Percentiles rank a stretch among this genome's conserved stretches.
phyloP scores from a whole-genome alignment of 1,140 invertebrate genomes.

The Popillia japonica region DNA sequence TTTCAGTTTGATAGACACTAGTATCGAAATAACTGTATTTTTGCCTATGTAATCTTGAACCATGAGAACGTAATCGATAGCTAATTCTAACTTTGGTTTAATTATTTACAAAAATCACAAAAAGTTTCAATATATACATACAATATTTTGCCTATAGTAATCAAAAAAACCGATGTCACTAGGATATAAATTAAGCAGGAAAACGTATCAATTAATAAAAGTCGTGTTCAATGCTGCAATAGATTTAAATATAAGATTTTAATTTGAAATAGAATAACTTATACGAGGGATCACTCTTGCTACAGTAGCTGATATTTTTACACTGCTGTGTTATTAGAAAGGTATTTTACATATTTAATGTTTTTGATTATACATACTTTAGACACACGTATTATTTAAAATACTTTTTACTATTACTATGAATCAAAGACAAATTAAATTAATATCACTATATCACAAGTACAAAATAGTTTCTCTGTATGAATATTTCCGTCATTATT shows the following conservation, averaged over 20 bases:
- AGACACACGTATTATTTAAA: neutral
- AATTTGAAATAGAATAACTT: neutral
- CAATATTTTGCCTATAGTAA: neutral
- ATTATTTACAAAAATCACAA: constrained; percentile 34
- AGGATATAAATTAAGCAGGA: neutral
- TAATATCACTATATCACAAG: constrained; percentile 23
- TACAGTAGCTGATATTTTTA: constrained; percentile 29
- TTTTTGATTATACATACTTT: constrained; percentile 28
- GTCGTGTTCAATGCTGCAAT: neutral
- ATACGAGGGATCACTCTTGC: neutral
- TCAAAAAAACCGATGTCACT: neutral
- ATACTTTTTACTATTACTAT: neutral
- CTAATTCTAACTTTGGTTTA: constrained; percentile 4
- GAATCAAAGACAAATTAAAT: neutral
- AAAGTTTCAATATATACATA: constrained; percentile 30
- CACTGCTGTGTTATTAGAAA: neutral
- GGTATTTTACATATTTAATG: neutral
- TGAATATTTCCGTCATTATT: neutral
- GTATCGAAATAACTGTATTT: neutral
- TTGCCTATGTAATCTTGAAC: neutral
- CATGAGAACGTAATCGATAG: constrained; percentile 2
- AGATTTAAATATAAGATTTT: neutral
- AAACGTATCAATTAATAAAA: neutral
- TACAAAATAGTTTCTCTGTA: neutral
- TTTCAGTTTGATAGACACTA: too few species aligned